A percentile compares a stretch with the other conserved stretches of the same genome.
These are phyloP conservation scores for Drosophila longiperda DNA, from an alignment of 2,888 invertebrate genomes.

Conservation along the genomic window DNA sequence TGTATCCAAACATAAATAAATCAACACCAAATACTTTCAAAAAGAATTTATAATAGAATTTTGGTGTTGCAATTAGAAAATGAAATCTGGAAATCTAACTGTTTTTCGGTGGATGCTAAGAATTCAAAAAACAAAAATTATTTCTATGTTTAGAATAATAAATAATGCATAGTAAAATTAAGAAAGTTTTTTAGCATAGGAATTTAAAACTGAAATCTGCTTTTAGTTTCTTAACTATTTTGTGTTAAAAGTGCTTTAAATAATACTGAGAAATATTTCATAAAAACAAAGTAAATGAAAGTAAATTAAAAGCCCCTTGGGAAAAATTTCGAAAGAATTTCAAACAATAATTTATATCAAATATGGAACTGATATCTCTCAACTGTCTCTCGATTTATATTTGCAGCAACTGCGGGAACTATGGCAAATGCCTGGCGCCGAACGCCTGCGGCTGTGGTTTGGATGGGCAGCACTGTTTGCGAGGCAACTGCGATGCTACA, in stretches of 20 bases:
- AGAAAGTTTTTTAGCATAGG: not conserved
- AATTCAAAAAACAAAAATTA: not conserved
- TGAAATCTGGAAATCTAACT: not conserved
- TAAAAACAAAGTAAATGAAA: not conserved
- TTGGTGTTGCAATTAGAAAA: not conserved
- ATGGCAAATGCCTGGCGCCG: constrained; percentile 82
- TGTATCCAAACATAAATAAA: not conserved
- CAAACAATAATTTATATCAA: not conserved
- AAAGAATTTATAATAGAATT: not conserved
- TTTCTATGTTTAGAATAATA: not conserved
- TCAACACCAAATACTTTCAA: not conserved
- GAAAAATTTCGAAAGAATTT: not conserved
- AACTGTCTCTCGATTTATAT: not conserved
- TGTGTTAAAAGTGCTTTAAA: not conserved
- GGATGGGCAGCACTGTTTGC: constrained; percentile 66
- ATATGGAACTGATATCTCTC: not conserved
- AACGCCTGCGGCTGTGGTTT: constrained; percentile 83
- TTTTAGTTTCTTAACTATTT: not conserved
- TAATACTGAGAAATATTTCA: not conserved
- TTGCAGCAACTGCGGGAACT: constrained; percentile 77
- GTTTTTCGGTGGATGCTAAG: accelerated
- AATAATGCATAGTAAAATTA: not conserved
- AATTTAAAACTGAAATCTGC: not conserved
- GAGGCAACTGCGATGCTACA: constrained; percentile 68
- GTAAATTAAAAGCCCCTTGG: too few species aligned